Percentiles rank a stretch among this genome's conserved stretches.
phyloP scores from a whole-genome alignment of 2,113 vertebrate genomes.

The Perca schrenkii region DNA sequence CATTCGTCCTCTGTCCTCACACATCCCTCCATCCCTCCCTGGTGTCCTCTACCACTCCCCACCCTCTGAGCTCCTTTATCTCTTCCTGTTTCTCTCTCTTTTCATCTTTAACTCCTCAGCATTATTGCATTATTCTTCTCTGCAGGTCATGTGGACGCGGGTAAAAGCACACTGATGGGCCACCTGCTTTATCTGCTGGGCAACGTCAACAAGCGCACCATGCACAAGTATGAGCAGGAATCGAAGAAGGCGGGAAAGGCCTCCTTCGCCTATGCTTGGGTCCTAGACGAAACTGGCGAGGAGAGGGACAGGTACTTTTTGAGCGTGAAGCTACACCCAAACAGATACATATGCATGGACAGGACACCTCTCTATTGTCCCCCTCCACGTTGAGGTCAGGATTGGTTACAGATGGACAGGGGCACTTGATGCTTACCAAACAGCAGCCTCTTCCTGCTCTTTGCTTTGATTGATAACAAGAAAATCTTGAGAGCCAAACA shows the following conservation, averaged over 20 bases:
- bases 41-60: neutral
- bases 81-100: neutral
- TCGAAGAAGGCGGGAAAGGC: slow-evolving; percentile 99
- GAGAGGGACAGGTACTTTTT: slow-evolving; percentile 93
- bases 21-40: neutral
- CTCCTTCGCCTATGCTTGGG: slow-evolving; percentile 98
- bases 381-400: neutral
- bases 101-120: neutral
- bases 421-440: neutral
- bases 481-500: neutral
- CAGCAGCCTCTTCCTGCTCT: neutral
- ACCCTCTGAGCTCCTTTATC: neutral
- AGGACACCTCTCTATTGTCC: too few species aligned
- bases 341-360: neutral
- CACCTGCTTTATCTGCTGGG: slow-evolving; percentile 97
- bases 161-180: slow-evolving; percentile 99
- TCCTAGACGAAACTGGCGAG: slow-evolving; percentile 98
- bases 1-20: slow-evolving; percentile 34
- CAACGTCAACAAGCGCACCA: slow-evolving; percentile 97
- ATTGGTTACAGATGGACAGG: neutral
- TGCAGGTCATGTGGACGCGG: slow-evolving; percentile 97
- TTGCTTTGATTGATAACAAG: neutral
- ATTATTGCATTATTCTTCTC: neutral
- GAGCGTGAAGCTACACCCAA: neutral
- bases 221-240: slow-evolving; percentile 99